Conservation (phyloP, 1,140 invertebrate species). For the Hylaeus volcanicus region DNA sequence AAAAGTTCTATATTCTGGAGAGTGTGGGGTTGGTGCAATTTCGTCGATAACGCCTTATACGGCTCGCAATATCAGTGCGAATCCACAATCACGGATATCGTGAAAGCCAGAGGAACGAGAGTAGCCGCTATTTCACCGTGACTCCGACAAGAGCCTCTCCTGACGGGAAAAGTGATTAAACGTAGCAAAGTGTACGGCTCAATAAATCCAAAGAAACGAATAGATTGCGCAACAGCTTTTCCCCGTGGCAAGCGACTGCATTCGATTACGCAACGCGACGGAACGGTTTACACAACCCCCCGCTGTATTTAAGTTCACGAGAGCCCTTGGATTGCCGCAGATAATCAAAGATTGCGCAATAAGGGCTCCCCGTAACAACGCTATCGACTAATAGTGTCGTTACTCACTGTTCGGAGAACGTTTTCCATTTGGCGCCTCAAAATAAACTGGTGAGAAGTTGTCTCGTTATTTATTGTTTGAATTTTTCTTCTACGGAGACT, state of each 20-base stretch:
- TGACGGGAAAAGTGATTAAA: neutral
- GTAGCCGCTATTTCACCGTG: conserved; percentile 8
- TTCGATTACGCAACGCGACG: conserved; percentile 18
- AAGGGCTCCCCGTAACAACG: neutral
- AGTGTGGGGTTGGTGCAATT: neutral
- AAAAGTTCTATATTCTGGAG: too few relatives aligned
- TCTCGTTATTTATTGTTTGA: too few relatives aligned
- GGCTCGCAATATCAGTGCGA: conserved; percentile 10
- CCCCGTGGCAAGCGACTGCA: conserved; percentile 7
- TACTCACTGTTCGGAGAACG: neutral
- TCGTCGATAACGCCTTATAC: conserved; percentile 29
- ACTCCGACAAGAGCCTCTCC: neutral
- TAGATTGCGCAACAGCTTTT: conserved; percentile 23
- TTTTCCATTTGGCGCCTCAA: neutral
- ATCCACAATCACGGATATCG: conserved; percentile 12
- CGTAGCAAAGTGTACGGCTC: neutral
- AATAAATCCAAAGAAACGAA: conserved; percentile 14
- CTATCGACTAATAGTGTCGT: neutral
- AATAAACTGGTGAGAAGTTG: too few relatives aligned
- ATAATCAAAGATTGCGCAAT: neutral
- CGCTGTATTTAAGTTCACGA: neutral
- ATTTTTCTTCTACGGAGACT: too few relatives aligned
- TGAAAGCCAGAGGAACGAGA: neutral
- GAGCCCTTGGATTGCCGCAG: neutral
- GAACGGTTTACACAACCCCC: neutral